Evolutionary conservation across 2,797 vertebrate genomes (phyloP).

Genomic region (Ispidina picta): DNA sequence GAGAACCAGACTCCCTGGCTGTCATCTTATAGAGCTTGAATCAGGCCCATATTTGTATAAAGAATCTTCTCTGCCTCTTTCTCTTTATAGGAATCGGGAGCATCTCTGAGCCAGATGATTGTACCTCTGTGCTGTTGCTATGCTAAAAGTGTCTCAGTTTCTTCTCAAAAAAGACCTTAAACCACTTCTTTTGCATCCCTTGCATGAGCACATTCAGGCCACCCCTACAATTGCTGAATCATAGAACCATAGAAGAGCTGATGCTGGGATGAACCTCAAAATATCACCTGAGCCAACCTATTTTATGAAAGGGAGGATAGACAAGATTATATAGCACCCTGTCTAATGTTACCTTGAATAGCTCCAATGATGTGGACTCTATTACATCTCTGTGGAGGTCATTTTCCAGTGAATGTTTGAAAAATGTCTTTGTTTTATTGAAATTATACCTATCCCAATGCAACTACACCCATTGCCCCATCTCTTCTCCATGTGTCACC

Average conservation of each 20-base stretch:
- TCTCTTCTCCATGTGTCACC: not conserved
- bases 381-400: not conserved
- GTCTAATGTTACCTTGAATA: not conserved
- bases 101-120: not conserved
- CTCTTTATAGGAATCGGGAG: not conserved
- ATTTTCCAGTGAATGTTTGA: not conserved
- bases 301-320: not conserved
- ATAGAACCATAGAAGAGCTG: not conserved
- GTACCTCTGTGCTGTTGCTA: not conserved
- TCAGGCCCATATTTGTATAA: not conserved
- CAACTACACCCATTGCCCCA: not conserved
- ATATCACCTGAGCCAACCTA: not conserved
- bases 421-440: not conserved
- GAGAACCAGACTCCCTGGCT: not conserved
- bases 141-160: not conserved
- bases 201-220: not conserved
- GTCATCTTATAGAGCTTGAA: accelerated
- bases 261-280: not conserved
- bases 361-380: not conserved
- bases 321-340: not conserved
- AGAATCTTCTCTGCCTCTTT: not conserved
- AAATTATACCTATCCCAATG: not conserved
- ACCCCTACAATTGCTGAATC: accelerated
- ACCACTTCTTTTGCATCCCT: not conserved
- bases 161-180: not conserved